Evolutionary conservation across 2,797 vertebrate species (phyloP), one percentile per base, ranked within the genome.

Genomic region (Trematomus bernacchii): DNA sequence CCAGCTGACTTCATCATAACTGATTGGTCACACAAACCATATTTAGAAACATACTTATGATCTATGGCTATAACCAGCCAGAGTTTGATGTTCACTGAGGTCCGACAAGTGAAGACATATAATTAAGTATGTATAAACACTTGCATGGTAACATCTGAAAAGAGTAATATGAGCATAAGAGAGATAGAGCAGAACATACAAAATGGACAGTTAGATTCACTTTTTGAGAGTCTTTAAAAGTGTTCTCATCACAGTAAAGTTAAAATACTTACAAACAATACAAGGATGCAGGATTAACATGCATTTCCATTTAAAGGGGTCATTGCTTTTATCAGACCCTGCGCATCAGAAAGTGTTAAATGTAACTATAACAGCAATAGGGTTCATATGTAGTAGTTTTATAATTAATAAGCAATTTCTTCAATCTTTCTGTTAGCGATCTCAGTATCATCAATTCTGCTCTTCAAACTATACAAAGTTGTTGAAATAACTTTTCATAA

Each of bases 21-120:
- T 48, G 43, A 71, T 7, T 51, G 53, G 23, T 71, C 51, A 40
- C 48, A 67, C 19, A 33, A 70, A 58, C 13, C 10, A 3, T 18
- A 48, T 55, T 53, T 53, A 71, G 15, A 73, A 72, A 76, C 46
- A 59, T 33, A 64, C 4, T 47, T 70, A 55, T 15, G 3, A 27
- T 50, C 33, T 37, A 37, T 15, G 21, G 10, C 33, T 55, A 57
- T 30, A 70, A 55, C 54, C 40, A 37, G 55, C 42, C 23, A 48
- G 23, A 12, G 30, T 48, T 40, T 61, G 33, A 33, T 30, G 30
- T 53, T 67, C 12, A 23, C 12, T 55, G 11, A 42, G 30, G 59
- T 68, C 53, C 4, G 43, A 80, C 40, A 66, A 44, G 50, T 54
- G 11, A 16, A 66, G 40, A 68, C 0, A n/a, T 37, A 53, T 74